Percentiles rank a stretch among this genome's conserved stretches.
Conservation (phyloP, 2,888 invertebrate genomes). For the Philereme transversata region DNA sequence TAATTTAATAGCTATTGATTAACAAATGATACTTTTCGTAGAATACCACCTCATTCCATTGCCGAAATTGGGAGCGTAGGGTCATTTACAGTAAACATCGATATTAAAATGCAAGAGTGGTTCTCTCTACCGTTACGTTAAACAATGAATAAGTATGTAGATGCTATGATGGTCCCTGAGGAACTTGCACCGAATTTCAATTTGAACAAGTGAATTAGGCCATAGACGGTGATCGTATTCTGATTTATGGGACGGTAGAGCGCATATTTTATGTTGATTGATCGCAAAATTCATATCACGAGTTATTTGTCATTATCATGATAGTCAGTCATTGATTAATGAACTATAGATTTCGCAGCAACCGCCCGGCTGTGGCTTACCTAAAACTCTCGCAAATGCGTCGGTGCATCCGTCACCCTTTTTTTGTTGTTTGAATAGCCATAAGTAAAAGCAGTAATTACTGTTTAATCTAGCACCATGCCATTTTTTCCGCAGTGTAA, state of each 20-base stretch:
- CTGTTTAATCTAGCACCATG: no score
- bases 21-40: conserved; percentile 3
- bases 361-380: no score
- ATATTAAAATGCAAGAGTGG: conserved; percentile 64
- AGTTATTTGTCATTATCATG: neutral
- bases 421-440: no score
- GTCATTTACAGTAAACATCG: conserved; percentile 56
- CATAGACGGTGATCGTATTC: conserved; percentile 45
- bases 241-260: conserved; percentile 46
- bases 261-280: conserved; percentile 28
- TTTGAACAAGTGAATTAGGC: conserved; percentile 63
- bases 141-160: conserved; percentile 54
- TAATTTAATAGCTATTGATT: neutral
- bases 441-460: no score
- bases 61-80: conserved; percentile 51
- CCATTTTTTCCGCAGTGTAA: no score
- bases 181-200: conserved; percentile 73
- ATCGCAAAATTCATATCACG: conserved; percentile 37
- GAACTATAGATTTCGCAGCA: no score
- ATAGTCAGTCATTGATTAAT: no score
- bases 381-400: no score
- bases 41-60: conserved; percentile 27
- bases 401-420: no score
- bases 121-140: conserved; percentile 52
- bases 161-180: conserved; percentile 53